Evolutionary conservation across 1,140 invertebrate genomes (phyloP).

Genomic region (Platyscapa corneri): DNA sequence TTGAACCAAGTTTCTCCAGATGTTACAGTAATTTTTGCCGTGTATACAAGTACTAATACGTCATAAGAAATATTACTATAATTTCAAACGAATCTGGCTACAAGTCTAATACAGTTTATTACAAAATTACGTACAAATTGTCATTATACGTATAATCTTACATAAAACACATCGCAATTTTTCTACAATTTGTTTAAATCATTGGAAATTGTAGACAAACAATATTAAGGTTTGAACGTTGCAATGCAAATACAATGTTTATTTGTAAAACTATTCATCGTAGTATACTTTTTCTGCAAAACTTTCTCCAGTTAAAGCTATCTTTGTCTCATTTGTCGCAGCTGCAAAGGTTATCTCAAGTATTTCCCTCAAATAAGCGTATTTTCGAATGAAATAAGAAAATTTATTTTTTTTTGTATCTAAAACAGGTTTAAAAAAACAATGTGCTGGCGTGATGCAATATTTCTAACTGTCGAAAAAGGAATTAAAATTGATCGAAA

Average conservation of each 20-base stretch:
- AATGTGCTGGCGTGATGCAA: not conserved
- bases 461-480: not conserved
- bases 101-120: not conserved
- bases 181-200: not conserved
- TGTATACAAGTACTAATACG: not conserved
- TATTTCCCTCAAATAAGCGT: not conserved
- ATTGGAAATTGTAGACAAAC: not conserved
- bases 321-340: not conserved
- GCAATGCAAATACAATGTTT: not conserved
- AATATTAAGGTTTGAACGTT: not conserved
- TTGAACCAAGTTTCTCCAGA: not conserved
- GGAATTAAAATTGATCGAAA: not conserved
- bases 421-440: not conserved
- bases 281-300: not conserved
- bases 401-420: not conserved
- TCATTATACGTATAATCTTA: not conserved
- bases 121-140: not conserved
- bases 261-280: not conserved
- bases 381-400: not conserved
- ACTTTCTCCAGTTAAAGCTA: not conserved
- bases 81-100: slow-evolving; percentile 4
- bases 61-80: slow-evolving; percentile 17
- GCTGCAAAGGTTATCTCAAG: not conserved
- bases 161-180: not conserved
- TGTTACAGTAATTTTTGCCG: slow-evolving; percentile 6